A percentile compares a stretch with the other conserved stretches of the same genome.
phyloP scores from a whole-genome alignment of 2,888 invertebrate species.

The Lysandra coridon region DNA sequence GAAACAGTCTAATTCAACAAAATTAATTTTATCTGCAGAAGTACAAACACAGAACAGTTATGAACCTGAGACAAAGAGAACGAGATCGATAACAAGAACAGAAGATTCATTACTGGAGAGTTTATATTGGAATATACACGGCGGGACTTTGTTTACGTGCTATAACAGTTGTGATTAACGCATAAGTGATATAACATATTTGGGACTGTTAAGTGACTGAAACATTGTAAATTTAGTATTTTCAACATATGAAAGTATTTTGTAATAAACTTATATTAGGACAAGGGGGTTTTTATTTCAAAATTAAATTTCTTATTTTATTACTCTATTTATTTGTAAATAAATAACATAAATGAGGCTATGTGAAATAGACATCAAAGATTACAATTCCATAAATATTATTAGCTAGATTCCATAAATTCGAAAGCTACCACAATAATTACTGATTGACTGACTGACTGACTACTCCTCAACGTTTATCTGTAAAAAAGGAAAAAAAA shows the following conservation, averaged over 20 bases:
- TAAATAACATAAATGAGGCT: slow-evolving; percentile 54
- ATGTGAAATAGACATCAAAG: slow-evolving; percentile 50
- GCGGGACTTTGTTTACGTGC: slow-evolving; percentile 82
- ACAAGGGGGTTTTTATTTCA: slow-evolving; percentile 66
- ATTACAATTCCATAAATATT: slow-evolving; percentile 36
- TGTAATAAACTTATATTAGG: slow-evolving; percentile 65
- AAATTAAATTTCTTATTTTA: slow-evolving; percentile 48
- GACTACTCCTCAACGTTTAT: slow-evolving; percentile 55
- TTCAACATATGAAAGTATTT: slow-evolving; percentile 47
- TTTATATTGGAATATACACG: slow-evolving; percentile 83
- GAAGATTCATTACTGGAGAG: slow-evolving; percentile 75
- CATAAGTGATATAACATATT: slow-evolving; percentile 49
- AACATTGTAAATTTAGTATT: slow-evolving; percentile 41
- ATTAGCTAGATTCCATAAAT: slow-evolving; percentile 35
- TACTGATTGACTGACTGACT: slow-evolving; percentile 33
- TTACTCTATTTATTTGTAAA: slow-evolving; percentile 50
- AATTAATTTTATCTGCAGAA: slow-evolving; percentile 79
- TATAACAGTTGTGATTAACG: slow-evolving; percentile 60
- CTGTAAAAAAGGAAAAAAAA: slow-evolving; percentile 66
- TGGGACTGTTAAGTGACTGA: slow-evolving; percentile 42
- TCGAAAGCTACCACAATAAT: slow-evolving; percentile 32
- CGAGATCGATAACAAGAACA: slow-evolving; percentile 68
- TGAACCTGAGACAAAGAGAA: slow-evolving; percentile 75
- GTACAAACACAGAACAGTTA: slow-evolving; percentile 72
- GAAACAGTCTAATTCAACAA: slow-evolving; percentile 61